These are phyloP conservation scores for Mastacembelus armatus DNA, from an alignment of 2,797 vertebrate species.

Conservation along the genomic window DNA sequence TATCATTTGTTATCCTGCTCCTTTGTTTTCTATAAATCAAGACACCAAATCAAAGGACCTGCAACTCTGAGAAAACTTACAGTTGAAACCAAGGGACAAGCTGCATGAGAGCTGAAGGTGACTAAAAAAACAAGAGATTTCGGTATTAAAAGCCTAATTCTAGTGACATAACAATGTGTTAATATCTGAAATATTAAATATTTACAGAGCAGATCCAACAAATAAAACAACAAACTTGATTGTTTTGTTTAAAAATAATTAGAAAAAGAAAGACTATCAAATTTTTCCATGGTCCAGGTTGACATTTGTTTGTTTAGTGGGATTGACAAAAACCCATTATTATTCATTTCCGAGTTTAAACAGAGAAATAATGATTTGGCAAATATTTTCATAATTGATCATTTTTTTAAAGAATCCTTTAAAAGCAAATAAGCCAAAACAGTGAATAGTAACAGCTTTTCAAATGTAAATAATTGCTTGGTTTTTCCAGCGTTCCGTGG, in stretches of 20 bases:
- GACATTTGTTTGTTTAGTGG: not conserved
- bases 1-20: slow-evolving; percentile 59
- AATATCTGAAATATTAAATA: no score
- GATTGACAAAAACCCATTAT: not conserved
- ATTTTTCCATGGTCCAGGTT: not conserved
- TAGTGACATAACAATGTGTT: not conserved
- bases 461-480: not conserved
- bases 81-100: slow-evolving; percentile 48
- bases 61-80: slow-evolving; percentile 47
- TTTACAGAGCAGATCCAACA: not conserved
- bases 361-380: no score
- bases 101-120: not conserved
- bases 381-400: no score
- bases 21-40: slow-evolving; percentile 58
- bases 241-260: not conserved
- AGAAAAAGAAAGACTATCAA: not conserved
- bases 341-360: not conserved
- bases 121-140: slow-evolving; percentile 18
- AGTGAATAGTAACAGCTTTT: not conserved
- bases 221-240: not conserved
- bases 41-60: slow-evolving; percentile 51
- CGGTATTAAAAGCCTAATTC: not conserved
- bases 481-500: not conserved
- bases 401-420: no score
- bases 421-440: no score